phyloP scores from a whole-genome alignment of 2,797 vertebrate genomes.

The Sparus aurata region DNA sequence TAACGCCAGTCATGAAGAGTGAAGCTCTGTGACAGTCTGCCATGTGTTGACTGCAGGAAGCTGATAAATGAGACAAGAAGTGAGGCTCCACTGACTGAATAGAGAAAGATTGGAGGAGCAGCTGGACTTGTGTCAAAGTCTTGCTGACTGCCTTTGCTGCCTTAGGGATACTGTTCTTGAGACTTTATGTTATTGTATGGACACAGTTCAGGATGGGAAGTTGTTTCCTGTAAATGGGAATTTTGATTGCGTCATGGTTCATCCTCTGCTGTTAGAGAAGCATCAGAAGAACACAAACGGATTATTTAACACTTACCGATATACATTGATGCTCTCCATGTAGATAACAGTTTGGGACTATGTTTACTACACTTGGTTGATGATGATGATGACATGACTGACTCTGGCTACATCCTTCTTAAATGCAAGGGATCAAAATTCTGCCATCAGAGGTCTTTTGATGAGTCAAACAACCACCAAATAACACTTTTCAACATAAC shows the following conservation, averaged over 20 bases:
- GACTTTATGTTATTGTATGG: neutral
- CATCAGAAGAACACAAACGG: neutral
- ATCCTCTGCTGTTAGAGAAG: no score
- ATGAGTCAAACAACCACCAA: no score
- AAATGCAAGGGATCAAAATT: no score
- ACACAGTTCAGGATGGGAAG: neutral
- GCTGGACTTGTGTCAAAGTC: slow-evolving; percentile 49
- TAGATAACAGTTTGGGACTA: no score
- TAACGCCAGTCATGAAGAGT: slow-evolving; percentile 38
- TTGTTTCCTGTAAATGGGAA: neutral
- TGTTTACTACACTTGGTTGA: no score
- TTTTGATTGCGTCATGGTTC: neutral
- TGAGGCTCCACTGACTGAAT: slow-evolving; percentile 25
- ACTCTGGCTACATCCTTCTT: no score
- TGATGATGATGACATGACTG: no score
- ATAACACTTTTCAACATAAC: no score
- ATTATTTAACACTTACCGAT: no score
- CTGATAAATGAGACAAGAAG: slow-evolving; percentile 34
- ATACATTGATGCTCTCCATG: no score
- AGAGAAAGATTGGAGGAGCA: slow-evolving; percentile 36
- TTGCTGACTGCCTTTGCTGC: slow-evolving; percentile 28
- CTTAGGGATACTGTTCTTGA: slow-evolving; percentile 8
- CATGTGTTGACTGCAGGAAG: slow-evolving; percentile 29
- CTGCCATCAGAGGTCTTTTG: no score
- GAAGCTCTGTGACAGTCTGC: slow-evolving; percentile 28